Conservation (phyloP, 2,888 invertebrate genomes). For the Amphimallon solstitiale region DNA sequence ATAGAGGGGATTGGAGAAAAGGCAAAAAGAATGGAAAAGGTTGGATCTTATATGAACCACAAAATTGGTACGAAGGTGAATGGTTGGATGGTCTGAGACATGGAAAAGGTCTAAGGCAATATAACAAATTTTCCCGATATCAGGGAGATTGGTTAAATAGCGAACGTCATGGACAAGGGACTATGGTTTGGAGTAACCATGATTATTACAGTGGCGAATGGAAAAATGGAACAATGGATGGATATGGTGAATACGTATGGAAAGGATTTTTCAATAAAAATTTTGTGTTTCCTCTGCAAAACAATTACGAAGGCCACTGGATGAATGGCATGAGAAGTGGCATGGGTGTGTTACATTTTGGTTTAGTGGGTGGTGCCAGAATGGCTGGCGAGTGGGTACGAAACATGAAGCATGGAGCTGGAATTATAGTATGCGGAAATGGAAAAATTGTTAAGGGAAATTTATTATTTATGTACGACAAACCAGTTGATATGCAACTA, state of each 20-base stretch:
- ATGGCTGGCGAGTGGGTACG: conserved; percentile 68
- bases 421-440: conserved; percentile 68
- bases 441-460: conserved; percentile 65
- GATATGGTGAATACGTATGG: conserved; percentile 71
- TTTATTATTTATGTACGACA: conserved; percentile 67
- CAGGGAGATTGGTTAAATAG: conserved; percentile 68
- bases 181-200: conserved; percentile 71
- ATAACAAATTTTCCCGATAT: conserved; percentile 67
- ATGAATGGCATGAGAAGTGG: conserved; percentile 67
- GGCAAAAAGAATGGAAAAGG: conserved; percentile 61
- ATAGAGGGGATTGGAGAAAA: conserved; percentile 61
- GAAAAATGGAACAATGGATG: conserved; percentile 68
- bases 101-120: conserved; percentile 67
- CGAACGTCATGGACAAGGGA: conserved; percentile 67
- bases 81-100: conserved; percentile 61
- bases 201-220: conserved; percentile 71
- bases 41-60: conserved; percentile 56
- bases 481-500: conserved; percentile 56
- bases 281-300: conserved; percentile 67
- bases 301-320: conserved; percentile 68
- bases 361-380: conserved; percentile 66
- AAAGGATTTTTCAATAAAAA: conserved; percentile 65
- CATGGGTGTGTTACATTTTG: conserved; percentile 60
- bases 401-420: conserved; percentile 69
- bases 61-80: conserved; percentile 62